Conservation (phyloP, 2,888 invertebrate genomes). For the Gastrophysa polygoni region DNA sequence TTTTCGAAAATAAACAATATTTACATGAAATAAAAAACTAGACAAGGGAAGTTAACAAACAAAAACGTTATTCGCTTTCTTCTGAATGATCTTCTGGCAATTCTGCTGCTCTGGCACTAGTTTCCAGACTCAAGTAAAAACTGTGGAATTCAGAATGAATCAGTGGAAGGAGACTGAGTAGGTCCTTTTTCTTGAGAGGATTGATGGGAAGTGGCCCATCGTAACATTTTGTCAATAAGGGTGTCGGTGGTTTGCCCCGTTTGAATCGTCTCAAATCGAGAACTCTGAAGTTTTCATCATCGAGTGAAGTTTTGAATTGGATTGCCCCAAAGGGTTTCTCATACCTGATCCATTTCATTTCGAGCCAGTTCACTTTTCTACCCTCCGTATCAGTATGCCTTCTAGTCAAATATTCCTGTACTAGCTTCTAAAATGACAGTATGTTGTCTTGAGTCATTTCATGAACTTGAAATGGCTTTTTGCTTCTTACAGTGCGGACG, state of each 20-base stretch:
- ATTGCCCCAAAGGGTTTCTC: conserved; percentile 29
- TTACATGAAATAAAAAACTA: conserved; percentile 19
- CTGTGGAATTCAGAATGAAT: too few relatives aligned
- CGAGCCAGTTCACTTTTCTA: conserved; percentile 27
- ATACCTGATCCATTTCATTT: conserved; percentile 29
- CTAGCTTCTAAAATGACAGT: conserved; percentile 9
- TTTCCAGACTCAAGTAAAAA: too few relatives aligned
- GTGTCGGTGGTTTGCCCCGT: conserved; percentile 19
- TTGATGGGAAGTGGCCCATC: conserved; percentile 12
- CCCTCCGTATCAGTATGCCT: conserved; percentile 20
- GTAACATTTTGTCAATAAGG: conserved; percentile 21
- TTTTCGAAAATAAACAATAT: not conserved
- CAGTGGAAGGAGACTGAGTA: too few relatives aligned
- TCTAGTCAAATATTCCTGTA: conserved; percentile 14
- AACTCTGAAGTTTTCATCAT: conserved; percentile 26
- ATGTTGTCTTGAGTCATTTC: conserved; percentile 13
- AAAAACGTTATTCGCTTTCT: too few relatives aligned
- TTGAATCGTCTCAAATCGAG: conserved; percentile 25
- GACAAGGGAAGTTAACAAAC: too few relatives aligned
- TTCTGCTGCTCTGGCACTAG: too few relatives aligned
- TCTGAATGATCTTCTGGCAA: too few relatives aligned
- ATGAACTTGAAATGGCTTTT: conserved; percentile 7
- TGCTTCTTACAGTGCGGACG: too few relatives aligned
- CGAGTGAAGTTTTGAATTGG: conserved; percentile 26
- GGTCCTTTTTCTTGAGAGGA: conserved; percentile 25